These are phyloP conservation scores for Momotus momota DNA, from an alignment of 2,797 vertebrate genomes.

Conservation along the genomic window DNA sequence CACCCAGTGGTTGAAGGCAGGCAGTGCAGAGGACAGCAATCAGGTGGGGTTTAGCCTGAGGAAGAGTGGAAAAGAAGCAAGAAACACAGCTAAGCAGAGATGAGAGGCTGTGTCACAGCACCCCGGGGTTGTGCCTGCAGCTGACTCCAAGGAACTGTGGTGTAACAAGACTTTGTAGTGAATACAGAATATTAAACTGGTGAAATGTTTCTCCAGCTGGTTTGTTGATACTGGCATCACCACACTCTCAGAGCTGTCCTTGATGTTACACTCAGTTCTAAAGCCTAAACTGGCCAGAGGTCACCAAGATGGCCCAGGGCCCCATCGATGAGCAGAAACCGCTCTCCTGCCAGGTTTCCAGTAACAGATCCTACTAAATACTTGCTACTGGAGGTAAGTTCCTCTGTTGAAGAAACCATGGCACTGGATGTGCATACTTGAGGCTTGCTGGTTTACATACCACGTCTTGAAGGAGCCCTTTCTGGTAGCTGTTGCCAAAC, in stretches of 20 bases:
- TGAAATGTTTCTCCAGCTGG: not conserved
- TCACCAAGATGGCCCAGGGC: not conserved
- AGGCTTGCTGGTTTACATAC: not conserved
- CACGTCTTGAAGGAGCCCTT: not conserved
- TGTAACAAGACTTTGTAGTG: not conserved
- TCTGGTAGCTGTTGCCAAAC: not conserved
- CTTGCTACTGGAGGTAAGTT: not conserved
- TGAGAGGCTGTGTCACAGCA: not conserved
- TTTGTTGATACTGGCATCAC: not conserved
- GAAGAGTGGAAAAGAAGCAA: not conserved
- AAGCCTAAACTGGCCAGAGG: not conserved
- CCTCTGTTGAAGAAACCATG: not conserved
- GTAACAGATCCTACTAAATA: not conserved
- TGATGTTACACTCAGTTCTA: not conserved
- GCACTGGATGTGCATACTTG: not conserved
- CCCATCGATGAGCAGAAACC: not conserved
- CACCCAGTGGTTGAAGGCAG: constrained; percentile 15
- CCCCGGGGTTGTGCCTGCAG: not conserved
- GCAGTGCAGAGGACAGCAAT: not conserved
- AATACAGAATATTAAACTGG: not conserved
- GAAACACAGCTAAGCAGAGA: not conserved
- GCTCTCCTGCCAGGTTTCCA: not conserved
- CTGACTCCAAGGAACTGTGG: not conserved
- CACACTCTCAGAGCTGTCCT: not conserved
- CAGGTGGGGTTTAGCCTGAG: not conserved